A percentile compares a stretch with the other conserved stretches of the same genome.
These are phyloP conservation scores for Cabera pusaria DNA, from an alignment of 2,888 invertebrate species.

Conservation along the genomic window DNA sequence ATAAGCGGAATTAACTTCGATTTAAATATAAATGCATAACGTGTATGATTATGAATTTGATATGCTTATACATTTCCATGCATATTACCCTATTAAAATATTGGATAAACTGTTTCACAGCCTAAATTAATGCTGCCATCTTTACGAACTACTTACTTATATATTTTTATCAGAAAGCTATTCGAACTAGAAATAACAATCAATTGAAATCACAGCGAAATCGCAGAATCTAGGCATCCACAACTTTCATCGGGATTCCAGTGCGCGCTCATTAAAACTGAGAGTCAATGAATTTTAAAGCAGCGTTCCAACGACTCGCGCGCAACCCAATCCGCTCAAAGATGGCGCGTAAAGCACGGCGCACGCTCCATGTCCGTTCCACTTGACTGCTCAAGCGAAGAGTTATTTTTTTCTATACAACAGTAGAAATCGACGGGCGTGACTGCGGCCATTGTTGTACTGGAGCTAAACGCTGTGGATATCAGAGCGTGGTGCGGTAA, in stretches of 20 bases:
- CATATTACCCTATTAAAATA: too few relatives aligned
- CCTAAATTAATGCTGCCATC: too few relatives aligned
- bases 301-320: constrained; percentile 46
- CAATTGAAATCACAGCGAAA: constrained; percentile 1
- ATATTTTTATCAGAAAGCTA: too few relatives aligned
- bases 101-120: too few relatives aligned
- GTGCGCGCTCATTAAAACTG: constrained; percentile 22
- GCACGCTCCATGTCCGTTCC: constrained; percentile 76
- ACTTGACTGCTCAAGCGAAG: constrained; percentile 65
- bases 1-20: too few relatives aligned
- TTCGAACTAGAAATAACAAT: too few relatives aligned
- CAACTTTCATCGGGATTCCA: constrained; percentile 23
- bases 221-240: constrained; percentile 1
- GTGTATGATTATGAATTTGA: too few relatives aligned
- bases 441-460: constrained; percentile 76
- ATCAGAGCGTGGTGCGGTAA: constrained; percentile 78
- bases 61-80: too few relatives aligned
- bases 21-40: too few relatives aligned
- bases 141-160: too few relatives aligned
- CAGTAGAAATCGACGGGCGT: constrained; percentile 76
- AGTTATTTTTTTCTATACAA: constrained; percentile 74
- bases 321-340: constrained; percentile 77
- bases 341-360: constrained; percentile 73
- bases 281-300: constrained; percentile 43
- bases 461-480: constrained; percentile 70